Percentiles rank a stretch among this genome's conserved stretches.
Evolutionary conservation across 2,797 vertebrate species (phyloP).

Genomic region (Phaenicophaeus curvirostris): DNA sequence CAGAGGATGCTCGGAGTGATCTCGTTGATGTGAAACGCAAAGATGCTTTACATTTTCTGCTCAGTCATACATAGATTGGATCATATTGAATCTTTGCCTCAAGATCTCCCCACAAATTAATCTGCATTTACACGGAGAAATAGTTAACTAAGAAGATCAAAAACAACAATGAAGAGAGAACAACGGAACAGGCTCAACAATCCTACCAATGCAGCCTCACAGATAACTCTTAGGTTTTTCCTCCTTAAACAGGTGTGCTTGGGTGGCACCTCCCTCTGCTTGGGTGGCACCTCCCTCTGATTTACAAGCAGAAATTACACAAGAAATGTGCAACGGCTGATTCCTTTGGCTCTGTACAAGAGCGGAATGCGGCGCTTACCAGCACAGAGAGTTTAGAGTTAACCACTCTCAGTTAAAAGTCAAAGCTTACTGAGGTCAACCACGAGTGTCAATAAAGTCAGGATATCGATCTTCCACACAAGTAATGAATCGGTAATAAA

Average conservation of each 20-base stretch:
- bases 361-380: neutral
- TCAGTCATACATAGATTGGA: neutral
- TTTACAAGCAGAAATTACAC: neutral
- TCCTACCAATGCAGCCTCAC: neutral
- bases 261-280: neutral
- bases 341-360: neutral
- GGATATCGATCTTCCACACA: neutral
- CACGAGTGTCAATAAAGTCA: neutral
- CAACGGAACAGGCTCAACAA: neutral
- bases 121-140: neutral
- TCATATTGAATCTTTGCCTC: neutral
- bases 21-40: neutral
- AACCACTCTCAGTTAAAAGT: neutral
- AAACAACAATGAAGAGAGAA: neutral
- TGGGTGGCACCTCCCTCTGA: neutral
- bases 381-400: neutral
- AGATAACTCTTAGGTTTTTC: fast-evolving
- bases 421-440: neutral
- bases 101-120: neutral
- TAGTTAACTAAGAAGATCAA: neutral
- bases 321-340: neutral
- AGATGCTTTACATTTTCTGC: neutral
- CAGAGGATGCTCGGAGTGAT: neutral
- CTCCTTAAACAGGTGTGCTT: fast-evolving
- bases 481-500: neutral